These are phyloP conservation scores for Sminthopsis crassicaudata DNA, from an alignment of 2,113 vertebrate genomes.

Conservation along the genomic window DNA sequence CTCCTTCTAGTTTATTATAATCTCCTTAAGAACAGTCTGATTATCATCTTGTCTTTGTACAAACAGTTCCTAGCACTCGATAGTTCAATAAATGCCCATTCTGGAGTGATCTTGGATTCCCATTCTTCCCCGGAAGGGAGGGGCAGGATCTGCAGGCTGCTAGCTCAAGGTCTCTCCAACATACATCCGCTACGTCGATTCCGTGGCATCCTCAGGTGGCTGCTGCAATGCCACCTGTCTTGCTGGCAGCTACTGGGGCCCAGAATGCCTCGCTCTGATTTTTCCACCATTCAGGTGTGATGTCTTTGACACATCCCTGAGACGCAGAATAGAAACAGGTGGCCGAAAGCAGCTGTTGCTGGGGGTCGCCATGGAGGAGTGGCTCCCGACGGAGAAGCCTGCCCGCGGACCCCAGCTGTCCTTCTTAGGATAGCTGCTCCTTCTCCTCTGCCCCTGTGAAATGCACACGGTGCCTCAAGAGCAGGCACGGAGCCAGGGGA, in stretches of 20 bases:
- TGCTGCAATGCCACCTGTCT: neutral
- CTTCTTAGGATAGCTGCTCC: neutral
- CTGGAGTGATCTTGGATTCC: neutral
- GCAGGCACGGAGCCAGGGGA: constrained; percentile 32
- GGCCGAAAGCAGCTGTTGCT: neutral
- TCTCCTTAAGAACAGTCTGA: too few relatives aligned
- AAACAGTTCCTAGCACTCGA: neutral
- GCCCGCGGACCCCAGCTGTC: neutral
- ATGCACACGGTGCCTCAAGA: neutral
- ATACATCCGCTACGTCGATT: neutral
- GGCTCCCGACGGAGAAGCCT: neutral
- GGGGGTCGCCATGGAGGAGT: neutral
- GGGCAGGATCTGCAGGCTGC: neutral
- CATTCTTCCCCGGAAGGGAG: neutral
- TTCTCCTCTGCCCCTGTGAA: constrained; percentile 23
- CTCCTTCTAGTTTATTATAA: neutral
- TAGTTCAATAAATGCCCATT: neutral
- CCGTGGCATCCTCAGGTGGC: neutral
- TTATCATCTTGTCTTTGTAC: neutral
- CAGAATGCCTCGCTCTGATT: constrained; percentile 3
- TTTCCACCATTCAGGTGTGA: neutral
- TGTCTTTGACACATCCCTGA: neutral
- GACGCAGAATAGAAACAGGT: neutral
- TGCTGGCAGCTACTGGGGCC: constrained; percentile 10
- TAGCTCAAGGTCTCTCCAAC: neutral